These are phyloP conservation scores for Aphyosemion australe DNA, from an alignment of 2,113 vertebrate species.

Conservation along the genomic window DNA sequence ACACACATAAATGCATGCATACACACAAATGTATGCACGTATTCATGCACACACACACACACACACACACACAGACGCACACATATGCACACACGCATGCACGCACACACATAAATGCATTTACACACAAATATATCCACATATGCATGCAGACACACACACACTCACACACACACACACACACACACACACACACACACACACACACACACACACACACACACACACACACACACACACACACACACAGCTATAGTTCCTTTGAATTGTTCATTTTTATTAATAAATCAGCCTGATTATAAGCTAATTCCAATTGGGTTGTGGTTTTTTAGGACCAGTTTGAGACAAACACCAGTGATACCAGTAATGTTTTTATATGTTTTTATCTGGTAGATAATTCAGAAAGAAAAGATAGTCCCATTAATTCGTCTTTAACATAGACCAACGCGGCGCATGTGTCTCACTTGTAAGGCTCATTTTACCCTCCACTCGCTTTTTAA, in stretches of 20 bases:
- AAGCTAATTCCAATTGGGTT: background rate
- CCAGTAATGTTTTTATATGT: no score
- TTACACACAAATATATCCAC: no score
- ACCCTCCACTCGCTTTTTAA: background rate
- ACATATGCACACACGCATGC: no score
- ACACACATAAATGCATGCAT: no score
- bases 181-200: background rate
- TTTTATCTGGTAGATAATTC: no score
- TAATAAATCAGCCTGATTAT: slow-evolving; percentile 9
- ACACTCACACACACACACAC: background rate
- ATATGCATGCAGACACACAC: no score
- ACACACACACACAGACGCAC: background rate
- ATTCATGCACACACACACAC: background rate
- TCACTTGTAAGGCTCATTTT: background rate
- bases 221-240: no score
- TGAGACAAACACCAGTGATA: background rate
- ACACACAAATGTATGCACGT: no score
- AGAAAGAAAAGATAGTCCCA: no score
- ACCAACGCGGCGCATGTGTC: background rate
- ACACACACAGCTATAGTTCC: slow-evolving; percentile 2
- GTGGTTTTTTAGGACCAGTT: background rate
- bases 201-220: no score
- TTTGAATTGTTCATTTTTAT: slow-evolving; percentile 20
- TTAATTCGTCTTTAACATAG: background rate
- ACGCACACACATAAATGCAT: no score